Base-by-base conservation (phyloP, 2,888 invertebrate genomes). In the Netelia fuscicornis region DNA sequence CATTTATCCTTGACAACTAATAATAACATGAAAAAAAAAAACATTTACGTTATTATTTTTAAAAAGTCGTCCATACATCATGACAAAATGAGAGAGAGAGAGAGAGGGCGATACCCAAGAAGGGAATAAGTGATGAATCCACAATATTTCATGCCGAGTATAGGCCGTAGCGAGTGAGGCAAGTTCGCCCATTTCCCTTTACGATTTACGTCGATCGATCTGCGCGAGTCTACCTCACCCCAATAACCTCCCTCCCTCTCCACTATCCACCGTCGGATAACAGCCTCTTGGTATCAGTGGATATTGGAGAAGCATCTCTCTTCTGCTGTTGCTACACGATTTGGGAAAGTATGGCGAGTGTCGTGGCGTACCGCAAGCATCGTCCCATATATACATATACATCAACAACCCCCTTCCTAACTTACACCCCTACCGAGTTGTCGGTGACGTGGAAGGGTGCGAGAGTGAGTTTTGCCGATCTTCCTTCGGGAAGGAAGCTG, bases 151-250 rank as follows among this genome's bases (percentile, higher is more conserved):
- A 58, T 67, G 58, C 20, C 37, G 37, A 37, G 20, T 20, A 58
- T 20, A 13, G 48, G 48, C 13, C 48, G 42, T 58, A 30, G n/a
- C 11, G 20, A 37, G 37, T 30, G 17, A 13, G 37, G 56, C 20
- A 20, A 48, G 65, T 67, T 56, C 67, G 58, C 23, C 56, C 56
- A 65, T 80, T 67, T 67, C 48, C 20, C 60, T 81, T 74, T 67
- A 68, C 74, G 74, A 81, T 81, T 74, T 48, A 67, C 74, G 72
- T 60, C 60, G 74, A 74, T 81, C 80, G 74, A 74, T 65, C 37
- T 17, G 48, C 20, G 60, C 44, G 2, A 9, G 5, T 64, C 30
- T 8, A 48, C 11, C 13, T 48, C 13, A 48, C 13, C 13, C 48
- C 48, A 6, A 10, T 48, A 48, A 48, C 13, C 13, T 11, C 1